Base-by-base conservation (phyloP, 2,888 invertebrate species). In the Apotomis capreana region DNA sequence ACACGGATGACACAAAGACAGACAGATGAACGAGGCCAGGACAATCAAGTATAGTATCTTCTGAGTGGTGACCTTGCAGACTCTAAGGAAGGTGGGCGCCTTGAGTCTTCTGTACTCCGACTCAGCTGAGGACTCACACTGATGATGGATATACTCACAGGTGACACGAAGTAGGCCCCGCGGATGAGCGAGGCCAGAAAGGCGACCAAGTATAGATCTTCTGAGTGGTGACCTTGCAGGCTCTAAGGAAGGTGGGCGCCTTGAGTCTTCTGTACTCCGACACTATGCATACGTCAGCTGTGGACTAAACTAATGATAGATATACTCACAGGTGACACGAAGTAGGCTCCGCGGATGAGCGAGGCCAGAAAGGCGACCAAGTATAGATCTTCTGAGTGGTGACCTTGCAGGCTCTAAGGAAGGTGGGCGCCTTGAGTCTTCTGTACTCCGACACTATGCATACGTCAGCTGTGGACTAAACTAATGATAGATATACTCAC, bases 381-480 rank as follows among this genome's bases (percentile, higher is more conserved):
- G 84, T 98, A 98, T 60, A 98, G 94, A 97, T 94, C 93, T 98
- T 98, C 87, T 98, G 98, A 37, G 97, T 98, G 77, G 98, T 98
- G 72, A 98, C 95, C 81, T 97, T 95, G 85, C 97, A 97, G 10
- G 98, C 98, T 67, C 96, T 94, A 10, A 97, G 88, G 80, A 97
- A 94, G 8, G 96, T 96, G 0, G 97, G 97, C 65, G 96, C 95
- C 89, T 98, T 97, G 85, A 97, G 95, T 75, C 96, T 94, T 78
- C 96, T 95, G 93, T 97, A 97, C 89, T 97, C 97, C 12, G 96
- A 95, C 64, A 96, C 94, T 75, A 97, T 95, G 86, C 97, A 97
- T 89, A 97, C 71, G 97, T 95, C 76, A 98, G 93, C 89, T 98
- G 98, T n/a, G n/a, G n/a, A n/a, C n/a, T n/a, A n/a, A n/a, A n/a